Evolutionary conservation across 1,140 invertebrate genomes (phyloP).

Genomic region (Arctopsyche grandis): DNA sequence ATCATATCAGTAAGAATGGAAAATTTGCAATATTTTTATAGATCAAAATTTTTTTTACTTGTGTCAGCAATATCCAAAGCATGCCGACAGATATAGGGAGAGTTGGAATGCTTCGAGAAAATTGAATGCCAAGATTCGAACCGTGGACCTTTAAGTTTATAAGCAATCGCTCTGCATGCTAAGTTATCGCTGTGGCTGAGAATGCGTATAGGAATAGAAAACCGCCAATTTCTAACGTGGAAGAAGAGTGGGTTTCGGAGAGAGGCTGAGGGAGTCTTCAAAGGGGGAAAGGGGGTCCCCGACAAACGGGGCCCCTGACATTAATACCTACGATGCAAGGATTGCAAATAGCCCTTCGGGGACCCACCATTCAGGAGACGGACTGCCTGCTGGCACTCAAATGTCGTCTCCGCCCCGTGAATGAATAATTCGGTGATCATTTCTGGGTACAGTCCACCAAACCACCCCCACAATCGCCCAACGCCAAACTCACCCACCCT

Average conservation of each 20-base stretch:
- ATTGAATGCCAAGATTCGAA: no score
- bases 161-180: no score
- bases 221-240: no score
- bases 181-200: not conserved
- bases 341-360: conserved; percentile 34
- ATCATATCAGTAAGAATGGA: no score
- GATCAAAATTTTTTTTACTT: no score
- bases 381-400: conserved; percentile 16
- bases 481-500: no score
- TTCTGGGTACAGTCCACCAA: not conserved
- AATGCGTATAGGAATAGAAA: not conserved
- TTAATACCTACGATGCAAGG: conserved; percentile 32
- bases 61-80: no score
- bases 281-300: not conserved
- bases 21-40: no score
- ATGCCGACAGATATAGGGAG: no score
- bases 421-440: conserved; percentile 27
- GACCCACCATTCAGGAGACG: conserved; percentile 33
- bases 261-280: not conserved
- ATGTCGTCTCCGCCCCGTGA: conserved; percentile 21
- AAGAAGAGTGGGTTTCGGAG: no score
- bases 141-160: no score
- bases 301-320: conserved; percentile 30
- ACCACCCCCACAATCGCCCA: not conserved
- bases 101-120: no score